Evolutionary conservation across 2,797 vertebrate genomes (phyloP), one percentile per base, ranked within the genome.

Genomic region (Pipistrellus kuhlii): DNA sequence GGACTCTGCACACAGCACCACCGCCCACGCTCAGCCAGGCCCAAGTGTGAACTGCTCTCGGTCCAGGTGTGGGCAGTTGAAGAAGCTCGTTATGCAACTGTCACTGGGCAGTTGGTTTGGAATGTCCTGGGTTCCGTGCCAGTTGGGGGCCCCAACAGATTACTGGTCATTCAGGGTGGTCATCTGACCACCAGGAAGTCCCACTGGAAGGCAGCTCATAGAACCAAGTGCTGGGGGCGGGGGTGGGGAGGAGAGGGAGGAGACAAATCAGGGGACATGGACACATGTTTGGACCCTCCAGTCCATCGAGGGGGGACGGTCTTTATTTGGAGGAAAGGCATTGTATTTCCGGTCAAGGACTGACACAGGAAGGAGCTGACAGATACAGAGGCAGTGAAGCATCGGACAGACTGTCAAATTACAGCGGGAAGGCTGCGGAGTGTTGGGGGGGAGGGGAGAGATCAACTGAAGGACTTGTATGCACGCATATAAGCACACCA

Each of bases 41-140:
- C 38, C 15, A 3, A 8, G 5, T 41, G 75, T 4, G 9, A 5
- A 64, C 75, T 48, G 55, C 25, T n/a, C 72, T 2, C 9, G 23
- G 15, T 9, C 25, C 30, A 3, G 46, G 30, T 9, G 13, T 27
- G 55, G 53, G 44, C 82, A 8, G 85, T n/a, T 81, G 62, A 35
- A 44, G 51, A 32, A 44, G 51, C 41, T 66, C 3, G n/a, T 84
- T 64, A 66, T 46, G 57, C 64, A 91, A 35, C 90, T 51, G 90
- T 69, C 59, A 32, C 0, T 41, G 38, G 91, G 48, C 94, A 30
- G 96, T 91, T 91, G 87, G 80, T 53, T 38, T 53, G 59, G 76
- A 84, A 81, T 32, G 57, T 80, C 35, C 86, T 9, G 66, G 55
- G 83, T 95, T 93, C 90, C 25, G 15, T 21, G 59, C 5, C 90